These are phyloP conservation scores for Sphinx pinastri DNA, from an alignment of 2,888 invertebrate genomes.

Conservation along the genomic window DNA sequence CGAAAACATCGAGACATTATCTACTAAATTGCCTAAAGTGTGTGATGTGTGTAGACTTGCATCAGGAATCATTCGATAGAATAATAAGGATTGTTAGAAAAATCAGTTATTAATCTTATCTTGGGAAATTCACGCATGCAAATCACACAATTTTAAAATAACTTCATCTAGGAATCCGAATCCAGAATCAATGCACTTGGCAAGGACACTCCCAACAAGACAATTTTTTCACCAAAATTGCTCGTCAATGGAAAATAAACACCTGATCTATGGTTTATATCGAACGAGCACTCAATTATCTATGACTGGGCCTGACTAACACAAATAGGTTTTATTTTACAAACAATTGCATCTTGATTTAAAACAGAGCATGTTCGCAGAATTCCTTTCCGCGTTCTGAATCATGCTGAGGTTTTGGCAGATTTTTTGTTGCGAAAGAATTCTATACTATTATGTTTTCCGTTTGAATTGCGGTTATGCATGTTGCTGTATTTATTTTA, in stretches of 20 bases:
- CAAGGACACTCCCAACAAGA: too few species aligned
- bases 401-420: conserved; percentile 38
- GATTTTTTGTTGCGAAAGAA: conserved; percentile 8
- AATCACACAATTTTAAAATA: too few species aligned
- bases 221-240: background rate
- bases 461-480: background rate
- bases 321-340: conserved; percentile 38
- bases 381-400: conserved; percentile 45
- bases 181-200: too few species aligned
- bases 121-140: too few species aligned
- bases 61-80: too few species aligned
- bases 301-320: conserved; percentile 32
- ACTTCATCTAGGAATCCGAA: too few species aligned
- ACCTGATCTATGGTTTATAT: conserved; percentile 29
- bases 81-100: too few species aligned
- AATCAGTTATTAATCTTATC: too few species aligned
- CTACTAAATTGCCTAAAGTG: too few species aligned
- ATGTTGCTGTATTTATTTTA: background rate
- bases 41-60: too few species aligned
- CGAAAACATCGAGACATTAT: too few species aligned
- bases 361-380: conserved; percentile 43
- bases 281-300: conserved; percentile 32
- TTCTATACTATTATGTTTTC: background rate
- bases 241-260: background rate
- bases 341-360: conserved; percentile 53